These are phyloP conservation scores for Coptotermes formosanus DNA, from an alignment of 1,140 invertebrate species.

Conservation along the genomic window DNA sequence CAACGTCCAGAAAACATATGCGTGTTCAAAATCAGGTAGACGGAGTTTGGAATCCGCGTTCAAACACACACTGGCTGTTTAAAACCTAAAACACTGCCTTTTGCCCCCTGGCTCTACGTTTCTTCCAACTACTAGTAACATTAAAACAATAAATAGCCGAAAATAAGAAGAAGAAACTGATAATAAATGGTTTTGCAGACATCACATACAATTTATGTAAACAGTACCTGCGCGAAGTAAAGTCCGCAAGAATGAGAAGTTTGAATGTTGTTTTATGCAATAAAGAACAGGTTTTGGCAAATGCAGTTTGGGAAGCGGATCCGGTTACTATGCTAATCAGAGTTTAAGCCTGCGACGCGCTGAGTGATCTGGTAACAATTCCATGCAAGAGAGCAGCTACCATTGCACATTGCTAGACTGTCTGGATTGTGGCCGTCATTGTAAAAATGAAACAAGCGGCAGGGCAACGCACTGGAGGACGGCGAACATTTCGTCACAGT, in stretches of 20 bases:
- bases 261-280: background rate
- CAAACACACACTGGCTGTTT: background rate
- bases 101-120: background rate
- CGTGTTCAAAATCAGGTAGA: background rate
- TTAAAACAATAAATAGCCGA: background rate
- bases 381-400: background rate
- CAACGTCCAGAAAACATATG: background rate
- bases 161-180: background rate
- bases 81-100: background rate
- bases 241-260: background rate
- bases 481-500: too few species aligned
- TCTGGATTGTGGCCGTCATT: background rate
- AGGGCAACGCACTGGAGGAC: too few species aligned
- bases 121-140: background rate
- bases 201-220: background rate
- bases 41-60: background rate
- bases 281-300: conserved; percentile 3
- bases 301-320: background rate
- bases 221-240: background rate
- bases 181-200: background rate
- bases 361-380: conserved; percentile 2
- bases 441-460: background rate
- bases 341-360: background rate
- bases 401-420: background rate
- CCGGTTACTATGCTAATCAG: background rate